Base-by-base conservation (phyloP, 2,113 vertebrate species). In the Oriolus oriolus region DNA sequence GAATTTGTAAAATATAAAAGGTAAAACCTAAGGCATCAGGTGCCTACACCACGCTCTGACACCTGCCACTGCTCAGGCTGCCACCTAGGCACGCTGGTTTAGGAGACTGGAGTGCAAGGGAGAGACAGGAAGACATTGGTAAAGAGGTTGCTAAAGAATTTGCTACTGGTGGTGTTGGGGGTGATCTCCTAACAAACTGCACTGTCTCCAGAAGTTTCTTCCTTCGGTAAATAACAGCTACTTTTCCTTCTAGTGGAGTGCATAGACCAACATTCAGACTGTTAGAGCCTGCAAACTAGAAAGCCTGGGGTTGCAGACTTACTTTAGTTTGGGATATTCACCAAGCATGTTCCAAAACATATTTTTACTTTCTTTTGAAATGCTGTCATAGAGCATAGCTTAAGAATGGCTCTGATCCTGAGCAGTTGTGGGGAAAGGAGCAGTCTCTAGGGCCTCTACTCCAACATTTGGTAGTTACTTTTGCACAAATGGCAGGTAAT, bases 31-130 rank as follows among this genome's bases (percentile, higher is more conserved):
- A n/a, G n/a, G n/a, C n/a, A n/a, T n/a, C n/a, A n/a, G n/a, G n/a
- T 65, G 50, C 50, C 45, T 31, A 4, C 24, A 8, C 4, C 37
- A 20, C 0, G 0, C 30, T 73, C 20, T 83, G 4, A 9, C 14
- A 22, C 37, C 41, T 77, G 49, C 41, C 37, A 2, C n/a, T 33
- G 7, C 59, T 57, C 54, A 28, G 27, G 18, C 49, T 86, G 65
- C 37, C 42, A 19, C 9, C 27, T 45, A 24, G 64, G 31, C 35
- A 37, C 0, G 0, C 21, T 81, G 41, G 4, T 23, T 65, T 53
- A 39, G 22, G 77, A 66, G 39, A 2, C 28, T 52, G 41, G 14
- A 50, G 45, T 2, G 9, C n/a, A 30, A 84, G 35, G 41, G 54
- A 84, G 42, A 31, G 31, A 10, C n/a, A 27, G 45, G 77, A 70